Evolutionary conservation across 2,888 invertebrate genomes (phyloP), one percentile per base, ranked within the genome.

Genomic region (Enchytraeus crypticus): DNA sequence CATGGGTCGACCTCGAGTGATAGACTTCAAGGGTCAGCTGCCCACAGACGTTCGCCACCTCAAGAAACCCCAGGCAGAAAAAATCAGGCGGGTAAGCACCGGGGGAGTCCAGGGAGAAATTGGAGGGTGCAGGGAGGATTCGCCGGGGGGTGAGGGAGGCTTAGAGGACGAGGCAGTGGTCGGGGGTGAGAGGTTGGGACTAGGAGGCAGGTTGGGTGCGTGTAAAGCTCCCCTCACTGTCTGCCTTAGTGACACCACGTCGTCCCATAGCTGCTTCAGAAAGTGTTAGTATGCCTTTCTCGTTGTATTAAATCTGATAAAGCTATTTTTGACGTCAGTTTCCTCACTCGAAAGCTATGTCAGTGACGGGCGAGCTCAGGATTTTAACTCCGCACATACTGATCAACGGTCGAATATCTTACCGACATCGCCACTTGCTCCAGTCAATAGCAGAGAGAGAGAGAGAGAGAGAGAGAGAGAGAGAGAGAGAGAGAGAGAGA

Each of bases 61-160:
- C 14, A 73, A 76, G 54, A 76, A 76, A 63, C 76, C 76, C 8
- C 72, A 74, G 54, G 70, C 72, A 14, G 77, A 78, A 59, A 73
- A 75, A 59, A 59, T 73, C 51, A 82, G 90, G 67, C 84, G 90
- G 71, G 86, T 88, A 8, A 90, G 90, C 71, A 89, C 85, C 0
- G 89, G 89, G 0, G 89, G 89, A 73, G 87, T 89, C 46, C 88
- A 70, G 60, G 29, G 71, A 23, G 75, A 73, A 63, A 70, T 71
- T 51, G 70, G 70, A 30, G 71, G 68, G 51, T n/a, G n/a, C n/a
- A n/a, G n/a, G n/a, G 71, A 57, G 67, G 71, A 58, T 64, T 56
- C 43, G 3, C 51, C 62, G 11, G n/a, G n/a, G n/a, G n/a, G n/a
- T n/a, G n/a, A n/a, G n/a, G n/a, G n/a, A n/a, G n/a, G n/a, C n/a